phyloP scores from a whole-genome alignment of 2,797 vertebrate species.

The Mormyrus hasselquistii region DNA sequence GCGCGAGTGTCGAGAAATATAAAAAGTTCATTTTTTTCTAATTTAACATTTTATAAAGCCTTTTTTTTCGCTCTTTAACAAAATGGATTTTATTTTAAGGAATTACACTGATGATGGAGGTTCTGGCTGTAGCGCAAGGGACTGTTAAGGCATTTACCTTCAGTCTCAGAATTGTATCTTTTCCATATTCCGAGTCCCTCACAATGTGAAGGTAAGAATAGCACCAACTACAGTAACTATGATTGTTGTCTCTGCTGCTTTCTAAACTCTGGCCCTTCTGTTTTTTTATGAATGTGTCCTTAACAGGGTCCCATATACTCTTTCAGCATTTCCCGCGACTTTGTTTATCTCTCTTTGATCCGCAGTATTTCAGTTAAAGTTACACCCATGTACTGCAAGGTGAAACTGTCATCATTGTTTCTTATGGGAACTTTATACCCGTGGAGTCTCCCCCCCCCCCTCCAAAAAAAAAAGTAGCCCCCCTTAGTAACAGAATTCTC shows the following conservation, averaged over 20 bases:
- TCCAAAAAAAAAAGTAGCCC: slow-evolving; percentile 35
- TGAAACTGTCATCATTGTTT: slow-evolving; percentile 54
- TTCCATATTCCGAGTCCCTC: not conserved
- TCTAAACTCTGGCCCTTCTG: slow-evolving; percentile 35
- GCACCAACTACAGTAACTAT: not conserved
- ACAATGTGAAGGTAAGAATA: not conserved
- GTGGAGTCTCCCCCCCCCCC: slow-evolving; percentile 44
- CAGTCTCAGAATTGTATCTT: not conserved
- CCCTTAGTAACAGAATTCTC: slow-evolving; percentile 68
- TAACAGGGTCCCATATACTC: slow-evolving; percentile 50
- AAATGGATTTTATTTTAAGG: not conserved
- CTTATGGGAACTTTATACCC: slow-evolving; percentile 53
- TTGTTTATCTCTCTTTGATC: slow-evolving; percentile 54
- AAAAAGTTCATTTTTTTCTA: not conserved
- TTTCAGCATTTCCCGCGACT: slow-evolving; percentile 53
- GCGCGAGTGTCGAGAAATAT: not conserved
- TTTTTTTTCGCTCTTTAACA: not conserved
- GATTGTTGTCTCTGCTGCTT: slow-evolving; percentile 33
- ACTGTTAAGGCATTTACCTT: not conserved
- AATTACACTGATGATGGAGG: not conserved
- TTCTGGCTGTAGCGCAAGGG: not conserved
- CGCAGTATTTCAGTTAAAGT: slow-evolving; percentile 56
- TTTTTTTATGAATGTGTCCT: slow-evolving; percentile 44
- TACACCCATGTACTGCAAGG: slow-evolving; percentile 54
- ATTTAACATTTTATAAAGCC: not conserved